Base-by-base conservation (phyloP, 2,113 vertebrate genomes). In the Alouatta palliata region DNA sequence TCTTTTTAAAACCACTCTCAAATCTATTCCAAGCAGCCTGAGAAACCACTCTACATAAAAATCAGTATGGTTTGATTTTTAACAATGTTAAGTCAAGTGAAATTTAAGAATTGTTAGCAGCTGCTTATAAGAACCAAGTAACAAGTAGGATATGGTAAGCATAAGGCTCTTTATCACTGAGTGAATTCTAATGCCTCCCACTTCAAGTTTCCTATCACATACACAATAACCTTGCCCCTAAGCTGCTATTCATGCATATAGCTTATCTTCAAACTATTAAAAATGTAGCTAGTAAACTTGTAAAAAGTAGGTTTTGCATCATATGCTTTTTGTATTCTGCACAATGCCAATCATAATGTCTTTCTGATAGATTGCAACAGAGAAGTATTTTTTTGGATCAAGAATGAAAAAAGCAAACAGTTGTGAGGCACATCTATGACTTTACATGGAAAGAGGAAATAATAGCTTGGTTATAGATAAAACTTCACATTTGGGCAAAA, bases 301-400 rank as follows among this genome's bases (percentile, higher is more conserved):
- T 81, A 37, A 84, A 90, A 94, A 58, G 27, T 9, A 76, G 37
- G 27, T 64, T 73, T 84, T 90, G 7, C 10, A 64, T 88, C 40
- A 86, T 83, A 76, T 20, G 16, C 12, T 49, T 76, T 76, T 37
- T 73, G 40, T 49, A 82, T 35, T 14, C 37, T 79, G 21, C 27
- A 77, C 20, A 76, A 79, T 47, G 37, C 23, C 32, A 85, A 27
- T 87, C 64, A 52, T 45, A 91, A 90, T 45, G 5, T 9, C n/a
- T 84, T 91, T 89, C 47, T 56, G n/a, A 77, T 0, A 56, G 49
- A 68, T 1, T 88, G 1, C 68, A 93, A 86, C 0, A 88, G 19
- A 70, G 75, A 94, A 93, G 58, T 66, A 77, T 20, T 66, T 94
- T 94, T 20, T 85, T 91, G 45, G 40, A 80, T 87, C 77, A 87